Conservation (phyloP, 2,888 invertebrate genomes). For the Drosophila helvetica region DNA sequence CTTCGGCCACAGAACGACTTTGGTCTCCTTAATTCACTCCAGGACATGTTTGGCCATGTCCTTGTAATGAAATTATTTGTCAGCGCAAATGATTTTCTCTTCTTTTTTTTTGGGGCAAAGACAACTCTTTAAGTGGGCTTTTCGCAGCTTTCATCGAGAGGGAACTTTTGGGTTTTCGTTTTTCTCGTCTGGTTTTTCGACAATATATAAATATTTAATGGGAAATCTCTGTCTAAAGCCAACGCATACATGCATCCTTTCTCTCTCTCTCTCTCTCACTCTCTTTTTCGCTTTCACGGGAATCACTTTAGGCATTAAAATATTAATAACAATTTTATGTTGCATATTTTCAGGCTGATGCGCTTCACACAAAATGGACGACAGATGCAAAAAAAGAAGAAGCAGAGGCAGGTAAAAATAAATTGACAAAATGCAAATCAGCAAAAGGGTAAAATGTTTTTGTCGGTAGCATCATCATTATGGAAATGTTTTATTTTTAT, state of each 20-base stretch:
- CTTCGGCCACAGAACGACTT: slow-evolving; percentile 50
- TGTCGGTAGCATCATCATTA: slow-evolving; percentile 9
- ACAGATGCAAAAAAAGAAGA: slow-evolving; percentile 35
- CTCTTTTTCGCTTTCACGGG: slow-evolving; percentile 4
- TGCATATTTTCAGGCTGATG: slow-evolving; percentile 60
- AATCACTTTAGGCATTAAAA: slow-evolving; percentile 61
- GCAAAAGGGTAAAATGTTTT: slow-evolving; percentile 27
- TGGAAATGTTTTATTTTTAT: neutral
- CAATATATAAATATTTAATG: slow-evolving; percentile 54
- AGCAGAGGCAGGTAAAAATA: slow-evolving; percentile 24
- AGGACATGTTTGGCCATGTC: slow-evolving; percentile 27
- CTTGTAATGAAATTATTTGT: slow-evolving; percentile 74
- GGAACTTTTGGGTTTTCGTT: slow-evolving; percentile 22
- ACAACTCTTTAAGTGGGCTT: slow-evolving; percentile 34
- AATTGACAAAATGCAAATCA: slow-evolving; percentile 52
- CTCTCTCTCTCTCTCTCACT: slow-evolving; percentile 1
- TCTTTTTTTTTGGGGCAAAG: slow-evolving; percentile 4
- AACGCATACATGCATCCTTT: neutral
- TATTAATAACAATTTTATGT: slow-evolving; percentile 70
- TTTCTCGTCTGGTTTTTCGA: slow-evolving; percentile 12
- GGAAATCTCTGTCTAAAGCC: too few relatives aligned
- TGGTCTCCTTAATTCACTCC: slow-evolving; percentile 60
- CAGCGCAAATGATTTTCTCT: slow-evolving; percentile 48
- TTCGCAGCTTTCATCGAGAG: neutral
- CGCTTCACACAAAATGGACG: slow-evolving; percentile 13